Conservation (phyloP, 2,113 vertebrate species). For the Cnemophilus loriae region DNA sequence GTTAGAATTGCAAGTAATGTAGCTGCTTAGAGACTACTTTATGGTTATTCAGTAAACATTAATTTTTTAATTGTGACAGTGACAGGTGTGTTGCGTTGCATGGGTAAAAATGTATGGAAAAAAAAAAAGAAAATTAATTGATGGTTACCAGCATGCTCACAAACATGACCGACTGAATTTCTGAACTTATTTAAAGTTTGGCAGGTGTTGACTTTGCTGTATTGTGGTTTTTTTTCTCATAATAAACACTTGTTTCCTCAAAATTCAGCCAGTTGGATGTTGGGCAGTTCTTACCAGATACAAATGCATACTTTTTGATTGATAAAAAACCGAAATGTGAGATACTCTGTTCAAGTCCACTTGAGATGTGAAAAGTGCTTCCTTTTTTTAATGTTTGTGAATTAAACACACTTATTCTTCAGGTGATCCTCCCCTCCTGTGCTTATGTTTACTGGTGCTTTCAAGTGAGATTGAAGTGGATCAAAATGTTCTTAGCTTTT, state of each 20-base stretch:
- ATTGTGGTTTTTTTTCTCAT: fast-evolving
- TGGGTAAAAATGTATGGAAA: not conserved
- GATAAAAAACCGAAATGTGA: not conserved
- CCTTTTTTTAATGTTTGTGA: not conserved
- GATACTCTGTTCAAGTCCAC: not conserved
- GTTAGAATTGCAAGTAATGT: not conserved
- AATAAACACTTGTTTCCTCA: not conserved
- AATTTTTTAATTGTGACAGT: not conserved
- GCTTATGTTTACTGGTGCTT: not conserved
- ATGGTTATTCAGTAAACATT: not conserved
- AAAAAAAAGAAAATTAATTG: not conserved
- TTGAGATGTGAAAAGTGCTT: not conserved
- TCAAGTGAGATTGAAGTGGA: not conserved
- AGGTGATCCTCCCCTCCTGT: not conserved
- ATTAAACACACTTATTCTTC: not conserved
- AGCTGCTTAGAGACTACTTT: not conserved
- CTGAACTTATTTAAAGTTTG: not conserved
- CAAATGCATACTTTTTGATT: not conserved
- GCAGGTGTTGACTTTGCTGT: not conserved
- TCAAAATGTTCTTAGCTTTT: not conserved
- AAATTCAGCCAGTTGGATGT: not conserved
- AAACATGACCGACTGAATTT: not conserved
- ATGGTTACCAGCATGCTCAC: not conserved
- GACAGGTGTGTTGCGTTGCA: not conserved
- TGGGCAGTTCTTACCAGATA: not conserved